phyloP scores from a whole-genome alignment of 2,797 vertebrate genomes.

The Erithacus rubecula region DNA sequence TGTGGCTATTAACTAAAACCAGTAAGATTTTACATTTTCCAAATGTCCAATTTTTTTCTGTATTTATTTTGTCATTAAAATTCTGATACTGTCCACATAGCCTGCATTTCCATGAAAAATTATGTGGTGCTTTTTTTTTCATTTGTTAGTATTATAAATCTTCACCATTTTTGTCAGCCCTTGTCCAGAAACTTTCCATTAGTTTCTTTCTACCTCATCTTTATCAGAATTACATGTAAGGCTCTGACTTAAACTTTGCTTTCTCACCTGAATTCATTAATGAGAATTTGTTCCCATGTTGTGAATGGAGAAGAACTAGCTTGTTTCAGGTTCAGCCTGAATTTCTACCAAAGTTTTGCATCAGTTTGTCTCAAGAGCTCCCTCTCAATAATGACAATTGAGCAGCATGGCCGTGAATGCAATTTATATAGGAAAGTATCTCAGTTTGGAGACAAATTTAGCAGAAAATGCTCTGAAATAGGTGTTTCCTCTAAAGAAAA shows the following conservation, averaged over 20 bases:
- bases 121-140: neutral
- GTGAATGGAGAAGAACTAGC: neutral
- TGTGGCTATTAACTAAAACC: neutral
- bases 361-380: neutral
- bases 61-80: neutral
- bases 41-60: neutral
- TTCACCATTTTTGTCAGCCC: neutral
- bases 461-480: neutral
- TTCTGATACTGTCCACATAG: neutral
- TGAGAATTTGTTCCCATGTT: neutral
- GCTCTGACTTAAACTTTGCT: neutral
- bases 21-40: neutral
- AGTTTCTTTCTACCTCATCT: neutral
- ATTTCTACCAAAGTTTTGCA: neutral
- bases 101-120: neutral
- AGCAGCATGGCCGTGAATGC: neutral
- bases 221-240: neutral
- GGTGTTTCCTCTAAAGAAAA: neutral
- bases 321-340: neutral
- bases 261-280: neutral
- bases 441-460: neutral
- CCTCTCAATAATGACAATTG: neutral
- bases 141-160: neutral
- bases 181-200: neutral
- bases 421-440: neutral